Conservation (phyloP, 1,140 invertebrate genomes). For the Octopus sinensis region DNA sequence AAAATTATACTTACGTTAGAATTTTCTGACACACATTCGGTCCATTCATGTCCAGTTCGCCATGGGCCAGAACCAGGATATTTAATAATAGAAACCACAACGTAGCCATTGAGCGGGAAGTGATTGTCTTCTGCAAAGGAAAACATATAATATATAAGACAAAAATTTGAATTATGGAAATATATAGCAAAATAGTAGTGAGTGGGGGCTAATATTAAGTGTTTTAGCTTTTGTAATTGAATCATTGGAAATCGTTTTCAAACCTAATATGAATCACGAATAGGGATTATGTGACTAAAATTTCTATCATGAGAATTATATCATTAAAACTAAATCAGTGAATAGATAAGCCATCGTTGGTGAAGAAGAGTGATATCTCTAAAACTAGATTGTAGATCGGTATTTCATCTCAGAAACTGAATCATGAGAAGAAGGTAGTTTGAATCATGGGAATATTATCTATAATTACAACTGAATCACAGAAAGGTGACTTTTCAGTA, state of each 20-base stretch:
- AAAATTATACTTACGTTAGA: neutral
- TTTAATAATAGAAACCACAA: neutral
- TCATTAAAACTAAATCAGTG: too few species aligned
- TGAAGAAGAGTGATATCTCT: too few species aligned
- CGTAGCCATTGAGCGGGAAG: neutral
- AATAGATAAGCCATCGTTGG: too few species aligned
- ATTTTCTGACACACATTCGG: neutral
- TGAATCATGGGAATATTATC: too few species aligned
- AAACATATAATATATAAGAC: neutral
- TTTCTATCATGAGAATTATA: too few species aligned
- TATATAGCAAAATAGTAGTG: neutral
- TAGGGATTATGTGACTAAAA: too few species aligned
- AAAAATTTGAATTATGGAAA: neutral
- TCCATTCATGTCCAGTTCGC: neutral
- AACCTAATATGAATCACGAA: neutral
- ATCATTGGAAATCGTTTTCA: neutral
- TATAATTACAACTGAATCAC: too few species aligned
- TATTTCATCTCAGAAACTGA: too few species aligned
- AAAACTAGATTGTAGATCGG: too few species aligned
- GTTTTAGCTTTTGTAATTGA: neutral
- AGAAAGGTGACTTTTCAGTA: too few species aligned
- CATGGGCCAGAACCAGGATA: neutral
- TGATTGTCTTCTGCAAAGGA: neutral
- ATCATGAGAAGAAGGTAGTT: too few species aligned
- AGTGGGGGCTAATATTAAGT: neutral